phyloP scores from a whole-genome alignment of 2,888 invertebrate species.

The Eilema sororculum region DNA sequence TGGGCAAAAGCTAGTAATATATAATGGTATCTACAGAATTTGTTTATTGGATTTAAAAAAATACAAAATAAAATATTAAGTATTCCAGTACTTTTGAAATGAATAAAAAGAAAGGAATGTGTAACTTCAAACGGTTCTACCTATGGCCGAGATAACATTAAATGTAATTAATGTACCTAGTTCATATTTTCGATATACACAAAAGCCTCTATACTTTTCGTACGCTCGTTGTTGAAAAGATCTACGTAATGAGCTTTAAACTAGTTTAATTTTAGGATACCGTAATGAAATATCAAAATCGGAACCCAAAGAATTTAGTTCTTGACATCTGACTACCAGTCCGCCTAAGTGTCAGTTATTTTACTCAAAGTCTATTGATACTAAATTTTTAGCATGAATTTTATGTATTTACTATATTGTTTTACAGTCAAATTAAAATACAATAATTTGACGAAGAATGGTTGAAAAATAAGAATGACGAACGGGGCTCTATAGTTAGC shows the following conservation, averaged over 20 bases:
- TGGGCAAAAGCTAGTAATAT: too few relatives aligned
- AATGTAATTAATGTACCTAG: neutral
- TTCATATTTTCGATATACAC: slow-evolving; percentile 28
- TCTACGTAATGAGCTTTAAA: slow-evolving; percentile 35
- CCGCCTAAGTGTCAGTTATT: neutral
- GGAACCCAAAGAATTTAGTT: slow-evolving; percentile 44
- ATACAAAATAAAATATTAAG: too few relatives aligned
- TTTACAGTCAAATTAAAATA: too few relatives aligned
- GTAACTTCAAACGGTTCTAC: neutral
- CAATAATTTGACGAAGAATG: too few relatives aligned
- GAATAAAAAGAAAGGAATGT: neutral
- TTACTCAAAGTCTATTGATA: neutral
- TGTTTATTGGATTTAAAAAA: too few relatives aligned
- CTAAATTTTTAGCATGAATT: too few relatives aligned
- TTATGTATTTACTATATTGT: too few relatives aligned
- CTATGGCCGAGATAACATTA: neutral
- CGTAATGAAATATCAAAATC: neutral
- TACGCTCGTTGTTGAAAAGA: slow-evolving; percentile 1
- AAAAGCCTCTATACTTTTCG: slow-evolving; percentile 16
- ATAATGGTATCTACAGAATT: too few relatives aligned
- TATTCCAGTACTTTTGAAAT: neutral
- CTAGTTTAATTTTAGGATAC: slow-evolving; percentile 2
- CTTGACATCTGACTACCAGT: neutral
- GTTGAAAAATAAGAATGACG: too few relatives aligned
- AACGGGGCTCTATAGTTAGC: too few relatives aligned